A percentile compares a stretch with the other conserved stretches of the same genome.
Conservation (phyloP, 2,888 invertebrate genomes). For the Diplazon laetatorius region DNA sequence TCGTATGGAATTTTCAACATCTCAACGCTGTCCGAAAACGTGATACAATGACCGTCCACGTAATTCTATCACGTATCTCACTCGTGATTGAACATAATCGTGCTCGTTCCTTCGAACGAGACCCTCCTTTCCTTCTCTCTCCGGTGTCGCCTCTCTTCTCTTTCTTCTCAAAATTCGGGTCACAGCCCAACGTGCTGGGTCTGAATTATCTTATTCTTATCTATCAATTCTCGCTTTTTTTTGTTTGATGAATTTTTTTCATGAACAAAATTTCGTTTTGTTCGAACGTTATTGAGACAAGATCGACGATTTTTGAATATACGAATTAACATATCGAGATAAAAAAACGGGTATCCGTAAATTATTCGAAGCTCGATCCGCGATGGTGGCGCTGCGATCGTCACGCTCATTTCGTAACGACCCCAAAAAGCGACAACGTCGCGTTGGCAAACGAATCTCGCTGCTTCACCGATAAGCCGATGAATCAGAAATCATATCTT, state of each 20-base stretch:
- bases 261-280: neutral
- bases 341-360: no score
- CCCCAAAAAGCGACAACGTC: neutral
- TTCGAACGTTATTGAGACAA: neutral
- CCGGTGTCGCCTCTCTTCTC: neutral
- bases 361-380: no score
- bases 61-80: slow-evolving; percentile 55
- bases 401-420: neutral
- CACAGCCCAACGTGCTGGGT: no score
- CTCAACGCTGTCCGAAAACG: no score
- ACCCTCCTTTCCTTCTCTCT: neutral
- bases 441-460: neutral
- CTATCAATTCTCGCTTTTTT: no score
- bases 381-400: neutral
- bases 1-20: no score
- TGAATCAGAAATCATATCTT: neutral
- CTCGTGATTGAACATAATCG: slow-evolving; percentile 51
- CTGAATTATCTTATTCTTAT: no score
- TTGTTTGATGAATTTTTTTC: no score
- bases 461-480: neutral
- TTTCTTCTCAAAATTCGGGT: neutral
- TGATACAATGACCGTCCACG: slow-evolving; percentile 16
- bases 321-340: no score
- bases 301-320: neutral
- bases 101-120: neutral